Percentiles rank a stretch among this genome's conserved stretches.
These are phyloP conservation scores for Craseonycteris thonglongyai DNA, from an alignment of 2,113 vertebrate genomes.

Conservation along the genomic window DNA sequence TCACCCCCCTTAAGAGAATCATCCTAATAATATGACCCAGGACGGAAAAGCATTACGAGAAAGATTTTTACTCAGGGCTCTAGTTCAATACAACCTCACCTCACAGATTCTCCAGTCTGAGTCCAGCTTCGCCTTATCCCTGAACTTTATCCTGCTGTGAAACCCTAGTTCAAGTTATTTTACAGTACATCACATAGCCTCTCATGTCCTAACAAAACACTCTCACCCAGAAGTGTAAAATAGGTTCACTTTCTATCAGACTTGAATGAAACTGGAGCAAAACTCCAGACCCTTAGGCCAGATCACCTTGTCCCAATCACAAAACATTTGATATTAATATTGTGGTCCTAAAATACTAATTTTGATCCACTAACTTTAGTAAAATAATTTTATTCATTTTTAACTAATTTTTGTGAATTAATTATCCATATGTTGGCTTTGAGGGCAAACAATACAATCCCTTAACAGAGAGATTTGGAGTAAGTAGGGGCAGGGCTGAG, in stretches of 20 bases:
- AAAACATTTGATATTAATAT: background rate
- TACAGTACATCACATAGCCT: rapidly evolving
- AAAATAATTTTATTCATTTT: background rate
- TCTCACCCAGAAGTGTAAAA: background rate
- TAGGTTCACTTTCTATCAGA: background rate
- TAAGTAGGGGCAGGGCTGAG: background rate
- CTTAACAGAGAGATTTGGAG: too few species aligned
- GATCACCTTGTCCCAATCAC: background rate
- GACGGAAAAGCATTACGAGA: background rate
- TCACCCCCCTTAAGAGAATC: background rate
- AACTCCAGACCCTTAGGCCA: background rate
- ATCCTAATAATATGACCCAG: background rate
- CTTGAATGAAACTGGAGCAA: background rate
- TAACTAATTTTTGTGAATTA: background rate
- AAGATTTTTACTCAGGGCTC: background rate
- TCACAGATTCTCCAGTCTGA: background rate
- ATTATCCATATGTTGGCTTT: background rate
- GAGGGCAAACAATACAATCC: background rate
- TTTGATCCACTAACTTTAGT: background rate
- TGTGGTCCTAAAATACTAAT: background rate
- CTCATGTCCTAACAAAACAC: background rate
- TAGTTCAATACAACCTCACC: background rate
- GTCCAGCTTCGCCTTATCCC: background rate
- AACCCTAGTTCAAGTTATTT: background rate
- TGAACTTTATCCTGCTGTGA: background rate